Evolutionary conservation across 2,797 vertebrate genomes (phyloP).

Genomic region (Sebastes kiyomatsui): DNA sequence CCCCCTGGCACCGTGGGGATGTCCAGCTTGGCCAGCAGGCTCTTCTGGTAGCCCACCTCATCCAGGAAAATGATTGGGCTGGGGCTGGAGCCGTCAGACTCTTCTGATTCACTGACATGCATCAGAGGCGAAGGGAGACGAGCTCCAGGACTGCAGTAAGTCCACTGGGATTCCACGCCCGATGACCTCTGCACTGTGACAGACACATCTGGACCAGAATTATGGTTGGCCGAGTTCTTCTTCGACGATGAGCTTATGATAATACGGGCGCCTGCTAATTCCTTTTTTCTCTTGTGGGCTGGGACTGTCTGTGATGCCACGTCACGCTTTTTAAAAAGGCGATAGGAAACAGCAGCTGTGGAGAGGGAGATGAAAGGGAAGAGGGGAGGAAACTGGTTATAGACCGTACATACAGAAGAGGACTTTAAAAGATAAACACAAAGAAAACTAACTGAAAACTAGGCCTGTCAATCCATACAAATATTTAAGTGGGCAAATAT

Average conservation of each 20-base stretch:
- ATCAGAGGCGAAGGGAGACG: constrained; percentile 70
- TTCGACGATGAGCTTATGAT: constrained; percentile 81
- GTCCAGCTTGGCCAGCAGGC: constrained; percentile 93
- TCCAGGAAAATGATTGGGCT: constrained; percentile 98
- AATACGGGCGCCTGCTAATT: constrained; percentile 82
- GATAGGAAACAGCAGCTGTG: constrained; percentile 74
- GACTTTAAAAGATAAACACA: background rate
- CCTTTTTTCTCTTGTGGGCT: constrained; percentile 81
- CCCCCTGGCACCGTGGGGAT: constrained; percentile 94
- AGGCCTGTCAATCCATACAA: background rate
- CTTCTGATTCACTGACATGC: constrained; percentile 91
- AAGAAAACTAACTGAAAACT: background rate
- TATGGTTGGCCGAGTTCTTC: constrained; percentile 80
- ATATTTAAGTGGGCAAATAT: too few relatives aligned
- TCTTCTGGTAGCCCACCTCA: constrained; percentile 98
- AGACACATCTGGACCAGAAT: constrained; percentile 75
- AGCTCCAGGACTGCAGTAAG: constrained; percentile 85
- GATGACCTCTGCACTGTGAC: constrained; percentile 86
- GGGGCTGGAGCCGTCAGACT: constrained; percentile 96
- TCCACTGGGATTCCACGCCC: constrained; percentile 87
- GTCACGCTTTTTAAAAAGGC: constrained; percentile 85
- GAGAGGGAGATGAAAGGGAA: constrained; percentile 23
- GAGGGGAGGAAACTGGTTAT: constrained; percentile 1
- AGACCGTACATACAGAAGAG: background rate
- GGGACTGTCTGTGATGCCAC: constrained; percentile 90